phyloP scores from a whole-genome alignment of 2,113 vertebrate genomes.

The Anhinga rufa region DNA sequence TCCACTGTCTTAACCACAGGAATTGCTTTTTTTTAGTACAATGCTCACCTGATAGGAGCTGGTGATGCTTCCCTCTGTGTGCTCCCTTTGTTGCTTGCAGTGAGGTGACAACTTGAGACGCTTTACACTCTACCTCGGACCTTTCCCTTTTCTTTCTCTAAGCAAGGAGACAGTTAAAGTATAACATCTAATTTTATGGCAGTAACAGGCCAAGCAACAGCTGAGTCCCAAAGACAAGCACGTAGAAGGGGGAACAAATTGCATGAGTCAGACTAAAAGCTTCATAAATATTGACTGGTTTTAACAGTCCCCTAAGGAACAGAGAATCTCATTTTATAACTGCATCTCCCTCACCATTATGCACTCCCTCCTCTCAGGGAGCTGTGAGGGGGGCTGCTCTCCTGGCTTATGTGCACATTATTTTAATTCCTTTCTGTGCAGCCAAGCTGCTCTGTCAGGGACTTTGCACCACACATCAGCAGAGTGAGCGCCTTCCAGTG shows the following conservation, averaged over 20 bases:
- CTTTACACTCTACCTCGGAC: background rate
- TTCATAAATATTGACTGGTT: constrained; percentile 64
- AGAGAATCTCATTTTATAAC: constrained; percentile 40
- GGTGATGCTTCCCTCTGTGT: background rate
- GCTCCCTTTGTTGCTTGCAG: background rate
- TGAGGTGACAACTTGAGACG: background rate
- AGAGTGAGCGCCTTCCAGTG: background rate
- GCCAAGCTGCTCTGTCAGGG: background rate
- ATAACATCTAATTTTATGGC: background rate
- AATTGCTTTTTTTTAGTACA: background rate
- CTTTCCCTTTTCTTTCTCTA: background rate
- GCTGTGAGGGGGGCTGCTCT: background rate
- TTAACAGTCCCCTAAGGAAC: constrained; percentile 34
- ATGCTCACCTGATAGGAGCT: background rate
- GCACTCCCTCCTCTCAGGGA: background rate
- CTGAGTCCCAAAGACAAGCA: constrained; percentile 28
- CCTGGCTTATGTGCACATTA: background rate
- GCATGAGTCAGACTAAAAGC: constrained; percentile 61
- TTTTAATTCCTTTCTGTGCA: background rate
- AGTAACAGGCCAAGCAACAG: constrained; percentile 26
- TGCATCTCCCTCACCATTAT: background rate
- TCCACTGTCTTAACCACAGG: background rate
- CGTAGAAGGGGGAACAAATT: constrained; percentile 38
- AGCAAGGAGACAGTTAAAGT: background rate
- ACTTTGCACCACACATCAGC: background rate